A percentile compares a stretch with the other conserved stretches of the same genome.
phyloP scores from a whole-genome alignment of 2,113 vertebrate species.

The Alexandromys fortis region DNA sequence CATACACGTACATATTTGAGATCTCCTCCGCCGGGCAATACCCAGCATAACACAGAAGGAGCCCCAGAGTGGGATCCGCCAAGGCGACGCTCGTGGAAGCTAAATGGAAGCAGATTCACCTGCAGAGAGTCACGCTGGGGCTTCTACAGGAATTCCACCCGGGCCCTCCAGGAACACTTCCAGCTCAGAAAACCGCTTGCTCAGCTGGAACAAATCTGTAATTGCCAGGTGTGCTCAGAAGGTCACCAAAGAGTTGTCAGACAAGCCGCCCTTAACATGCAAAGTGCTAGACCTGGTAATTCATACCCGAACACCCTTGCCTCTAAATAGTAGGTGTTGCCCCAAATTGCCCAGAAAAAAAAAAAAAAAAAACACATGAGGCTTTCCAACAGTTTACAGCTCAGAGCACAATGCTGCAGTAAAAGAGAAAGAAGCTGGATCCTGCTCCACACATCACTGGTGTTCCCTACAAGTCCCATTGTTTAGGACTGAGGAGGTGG shows the following conservation, averaged over 20 bases:
- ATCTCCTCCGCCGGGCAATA: neutral
- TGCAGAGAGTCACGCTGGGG: neutral
- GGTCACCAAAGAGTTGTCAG: neutral
- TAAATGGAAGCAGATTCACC: slow-evolving; percentile 2
- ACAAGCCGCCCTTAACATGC: neutral
- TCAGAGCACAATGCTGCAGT: neutral
- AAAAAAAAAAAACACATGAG: neutral
- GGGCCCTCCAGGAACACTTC: neutral
- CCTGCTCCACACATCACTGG: accelerated
- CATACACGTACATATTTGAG: neutral
- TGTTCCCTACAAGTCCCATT: neutral
- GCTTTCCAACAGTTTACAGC: neutral
- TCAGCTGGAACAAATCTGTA: slow-evolving; percentile 25
- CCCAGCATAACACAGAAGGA: neutral
- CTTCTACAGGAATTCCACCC: neutral
- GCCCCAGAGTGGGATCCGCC: neutral
- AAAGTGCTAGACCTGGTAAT: slow-evolving; percentile 18
- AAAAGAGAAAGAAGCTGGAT: neutral
- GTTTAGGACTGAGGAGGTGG: neutral
- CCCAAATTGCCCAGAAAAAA: slow-evolving; percentile 13
- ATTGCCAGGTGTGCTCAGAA: slow-evolving; percentile 23
- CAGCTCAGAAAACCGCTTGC: slow-evolving; percentile 6
- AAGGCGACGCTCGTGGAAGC: neutral
- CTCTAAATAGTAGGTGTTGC: neutral
- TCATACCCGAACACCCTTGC: neutral